Evolutionary conservation across 2,797 vertebrate species (phyloP).

Genomic region (Percopsis omiscomaycus): DNA sequence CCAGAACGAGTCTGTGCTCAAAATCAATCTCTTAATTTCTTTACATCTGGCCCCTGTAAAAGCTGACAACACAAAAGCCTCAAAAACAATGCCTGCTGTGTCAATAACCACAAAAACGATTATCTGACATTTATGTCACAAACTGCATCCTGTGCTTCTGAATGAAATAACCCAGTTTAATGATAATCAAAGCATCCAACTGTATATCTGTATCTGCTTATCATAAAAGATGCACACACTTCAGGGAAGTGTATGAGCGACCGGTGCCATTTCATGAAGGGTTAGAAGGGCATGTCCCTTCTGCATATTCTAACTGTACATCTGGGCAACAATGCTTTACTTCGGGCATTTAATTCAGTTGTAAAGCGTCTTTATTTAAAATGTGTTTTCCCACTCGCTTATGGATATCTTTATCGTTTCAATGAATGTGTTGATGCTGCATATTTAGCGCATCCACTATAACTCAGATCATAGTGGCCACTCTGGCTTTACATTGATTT

Average conservation of each 20-base stretch:
- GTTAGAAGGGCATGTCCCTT: too few relatives aligned
- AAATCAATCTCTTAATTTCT: slow-evolving; percentile 59
- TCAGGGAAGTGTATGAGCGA: slow-evolving; percentile 17
- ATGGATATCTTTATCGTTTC: too few relatives aligned
- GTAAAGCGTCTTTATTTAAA: too few relatives aligned
- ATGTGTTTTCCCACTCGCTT: too few relatives aligned
- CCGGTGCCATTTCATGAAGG: slow-evolving; percentile 8
- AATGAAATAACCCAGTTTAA: slow-evolving; percentile 24
- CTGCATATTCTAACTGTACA: too few relatives aligned
- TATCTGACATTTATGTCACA: slow-evolving; percentile 38
- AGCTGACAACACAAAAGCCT: slow-evolving; percentile 52
- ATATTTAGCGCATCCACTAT: too few relatives aligned
- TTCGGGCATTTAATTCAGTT: too few relatives aligned
- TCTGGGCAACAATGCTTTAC: too few relatives aligned
- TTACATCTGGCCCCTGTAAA: slow-evolving; percentile 44
- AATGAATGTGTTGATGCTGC: too few relatives aligned
- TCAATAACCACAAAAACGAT: slow-evolving; percentile 36
- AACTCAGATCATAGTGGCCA: slow-evolving; percentile 23
- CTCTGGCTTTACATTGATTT: slow-evolving; percentile 52
- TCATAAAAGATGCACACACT: background rate
- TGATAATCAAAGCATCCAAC: background rate
- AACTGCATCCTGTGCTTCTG: slow-evolving; percentile 39
- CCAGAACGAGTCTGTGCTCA: slow-evolving; percentile 36
- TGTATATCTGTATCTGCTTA: background rate
- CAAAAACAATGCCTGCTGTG: slow-evolving; percentile 34